Conservation (phyloP, 2,888 invertebrate genomes). For the Chymomyza caudatula region DNA sequence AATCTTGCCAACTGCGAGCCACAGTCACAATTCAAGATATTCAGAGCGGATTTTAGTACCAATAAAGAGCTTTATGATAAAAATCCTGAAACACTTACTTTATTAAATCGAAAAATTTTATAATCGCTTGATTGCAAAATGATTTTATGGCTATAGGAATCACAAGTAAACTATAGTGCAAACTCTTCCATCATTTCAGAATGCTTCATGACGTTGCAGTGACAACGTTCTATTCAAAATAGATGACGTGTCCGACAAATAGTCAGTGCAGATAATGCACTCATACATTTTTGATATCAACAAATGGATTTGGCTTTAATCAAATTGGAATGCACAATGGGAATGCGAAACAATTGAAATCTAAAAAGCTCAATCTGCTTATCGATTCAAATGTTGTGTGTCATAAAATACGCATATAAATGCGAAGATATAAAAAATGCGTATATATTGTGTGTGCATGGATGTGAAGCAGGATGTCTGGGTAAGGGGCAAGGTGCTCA, state of each 20-base stretch:
- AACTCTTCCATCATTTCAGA: too few species aligned
- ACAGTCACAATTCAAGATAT: too few species aligned
- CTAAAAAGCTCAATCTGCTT: constrained; percentile 58
- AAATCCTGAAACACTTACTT: too few species aligned
- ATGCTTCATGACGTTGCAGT: too few species aligned
- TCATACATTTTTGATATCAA: constrained; percentile 19
- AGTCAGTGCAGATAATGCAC: background rate
- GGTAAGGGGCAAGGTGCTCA: background rate
- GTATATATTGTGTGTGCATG: background rate
- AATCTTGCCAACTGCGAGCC: too few species aligned
- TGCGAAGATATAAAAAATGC: background rate
- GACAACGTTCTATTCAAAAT: too few species aligned
- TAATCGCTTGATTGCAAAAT: too few species aligned
- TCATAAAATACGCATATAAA: background rate
- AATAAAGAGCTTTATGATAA: too few species aligned
- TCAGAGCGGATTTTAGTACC: too few species aligned
- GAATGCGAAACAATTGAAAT: constrained; percentile 54
- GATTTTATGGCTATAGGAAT: too few species aligned
- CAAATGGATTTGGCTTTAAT: constrained; percentile 45
- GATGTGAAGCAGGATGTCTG: background rate
- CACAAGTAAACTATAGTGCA: too few species aligned
- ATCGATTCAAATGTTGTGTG: constrained; percentile 59
- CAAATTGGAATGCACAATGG: constrained; percentile 37
- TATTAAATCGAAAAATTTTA: too few species aligned
- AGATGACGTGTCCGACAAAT: background rate